phyloP scores from a whole-genome alignment of 2,113 vertebrate species.

The Nothoprocta perdicaria region DNA sequence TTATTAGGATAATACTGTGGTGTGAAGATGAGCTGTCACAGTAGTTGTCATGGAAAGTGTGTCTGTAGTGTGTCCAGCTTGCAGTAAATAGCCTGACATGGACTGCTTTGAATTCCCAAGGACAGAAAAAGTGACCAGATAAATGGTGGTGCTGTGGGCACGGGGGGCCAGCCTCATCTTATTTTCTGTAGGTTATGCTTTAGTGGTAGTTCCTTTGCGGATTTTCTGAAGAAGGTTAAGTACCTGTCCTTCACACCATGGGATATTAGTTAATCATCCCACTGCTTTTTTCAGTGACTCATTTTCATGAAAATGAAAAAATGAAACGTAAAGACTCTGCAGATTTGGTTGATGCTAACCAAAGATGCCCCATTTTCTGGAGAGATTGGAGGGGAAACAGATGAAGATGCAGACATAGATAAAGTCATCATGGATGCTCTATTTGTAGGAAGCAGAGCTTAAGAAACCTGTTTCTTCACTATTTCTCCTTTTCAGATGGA shows the following conservation, averaged over 20 bases:
- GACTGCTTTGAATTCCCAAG: neutral
- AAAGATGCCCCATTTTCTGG: neutral
- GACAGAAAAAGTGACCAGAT: neutral
- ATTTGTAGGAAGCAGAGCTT: neutral
- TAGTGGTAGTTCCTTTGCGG: neutral
- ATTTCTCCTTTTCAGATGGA: neutral
- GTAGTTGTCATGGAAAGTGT: neutral
- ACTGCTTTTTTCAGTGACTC: neutral
- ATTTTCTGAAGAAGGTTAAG: neutral
- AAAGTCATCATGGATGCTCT: neutral
- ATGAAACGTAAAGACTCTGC: neutral
- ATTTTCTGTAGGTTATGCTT: neutral
- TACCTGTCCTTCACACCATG: neutral
- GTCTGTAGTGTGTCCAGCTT: neutral
- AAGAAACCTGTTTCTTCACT: neutral
- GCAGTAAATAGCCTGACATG: neutral
- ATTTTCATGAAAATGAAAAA: neutral
- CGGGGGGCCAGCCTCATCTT: neutral
- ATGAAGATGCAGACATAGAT: neutral
- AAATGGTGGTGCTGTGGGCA: neutral
- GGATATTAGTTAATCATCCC: neutral
- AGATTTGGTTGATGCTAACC: neutral
- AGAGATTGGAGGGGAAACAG: neutral
- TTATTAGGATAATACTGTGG: constrained; percentile 62
- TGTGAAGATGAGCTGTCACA: constrained; percentile 40